Evolutionary conservation across 2,888 invertebrate genomes (phyloP), one percentile per base, ranked within the genome.

Genomic region (Aethes cnicana): DNA sequence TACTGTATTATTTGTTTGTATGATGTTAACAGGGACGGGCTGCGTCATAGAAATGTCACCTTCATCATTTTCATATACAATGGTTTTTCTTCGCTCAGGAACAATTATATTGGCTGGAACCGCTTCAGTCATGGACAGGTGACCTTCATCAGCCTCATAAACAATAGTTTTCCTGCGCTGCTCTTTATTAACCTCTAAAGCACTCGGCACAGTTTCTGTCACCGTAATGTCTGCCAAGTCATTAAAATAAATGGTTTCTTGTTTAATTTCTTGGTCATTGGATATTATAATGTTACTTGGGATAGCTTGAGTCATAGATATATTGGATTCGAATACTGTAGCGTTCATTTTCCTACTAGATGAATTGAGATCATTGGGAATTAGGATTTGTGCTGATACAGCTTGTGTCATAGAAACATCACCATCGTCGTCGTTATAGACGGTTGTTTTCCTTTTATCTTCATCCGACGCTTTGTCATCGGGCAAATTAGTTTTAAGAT

Each of bases 401-500:
- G 57, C 62, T 47, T 68, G 62, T 1, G 72, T 71, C 3, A 72
- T 41, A 12, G 75, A 74, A 26, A 74, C 63, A 28, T 74, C 58
- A 6, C 53, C 64, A 23, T 48, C 53, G 36, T 66, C 60, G 12
- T 57, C 53, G 17, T 66, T 63, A 46, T 62, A 68, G 0, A 70
- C 44, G 14, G 69, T 62, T 9, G 71, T 71, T 52, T 61, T 62
- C 23, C 61, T 58, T 20, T 60, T 68, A 39, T 57, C 32, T 11
- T 67, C 53, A 17, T 66, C 59, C 44, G 69, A 67, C 4, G 57
- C 41, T 1, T 69, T 39, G 0, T 41, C 21, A 9, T 62, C 58
- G 0, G 69, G 59, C 20, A 68, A 7, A 6, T 14, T 37, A 6
- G 57, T 49, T 12, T 58, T 55, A 30, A 56, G 56, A 20, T 70